Evolutionary conservation across 2,113 vertebrate genomes (phyloP).

Genomic region (Murina feae): DNA sequence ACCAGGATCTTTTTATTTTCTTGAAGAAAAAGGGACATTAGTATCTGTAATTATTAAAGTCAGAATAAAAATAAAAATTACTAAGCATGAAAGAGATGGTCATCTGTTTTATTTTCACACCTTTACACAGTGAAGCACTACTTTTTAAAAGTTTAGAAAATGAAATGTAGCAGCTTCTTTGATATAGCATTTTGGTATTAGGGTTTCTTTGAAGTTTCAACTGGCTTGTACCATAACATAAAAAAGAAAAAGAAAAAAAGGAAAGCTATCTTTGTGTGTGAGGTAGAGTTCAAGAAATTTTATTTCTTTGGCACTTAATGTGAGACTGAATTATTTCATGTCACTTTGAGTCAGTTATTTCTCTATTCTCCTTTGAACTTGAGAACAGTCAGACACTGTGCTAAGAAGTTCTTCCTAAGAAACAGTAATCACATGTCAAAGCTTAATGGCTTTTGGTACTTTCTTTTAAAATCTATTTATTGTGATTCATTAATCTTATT

Average conservation of each 20-base stretch:
- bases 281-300: not conserved
- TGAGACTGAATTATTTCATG: not conserved
- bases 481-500: slow-evolving; percentile 1
- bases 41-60: not conserved
- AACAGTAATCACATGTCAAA: not conserved
- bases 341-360: not conserved
- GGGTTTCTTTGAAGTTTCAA: not conserved
- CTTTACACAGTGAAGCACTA: not conserved
- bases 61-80: not conserved
- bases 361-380: not conserved
- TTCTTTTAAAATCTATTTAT: slow-evolving; percentile 20
- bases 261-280: not conserved
- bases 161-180: not conserved
- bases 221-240: not conserved
- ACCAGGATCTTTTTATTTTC: not conserved
- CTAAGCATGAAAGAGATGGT: not conserved
- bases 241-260: not conserved
- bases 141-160: slow-evolving; percentile 9
- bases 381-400: not conserved
- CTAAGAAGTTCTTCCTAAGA: not conserved
- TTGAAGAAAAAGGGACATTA: not conserved
- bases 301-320: not conserved
- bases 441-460: not conserved
- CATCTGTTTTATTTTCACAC: not conserved
- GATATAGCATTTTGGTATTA: not conserved